These are phyloP conservation scores for Micrastur ruficollis DNA, from an alignment of 2,797 vertebrate species.

Conservation along the genomic window DNA sequence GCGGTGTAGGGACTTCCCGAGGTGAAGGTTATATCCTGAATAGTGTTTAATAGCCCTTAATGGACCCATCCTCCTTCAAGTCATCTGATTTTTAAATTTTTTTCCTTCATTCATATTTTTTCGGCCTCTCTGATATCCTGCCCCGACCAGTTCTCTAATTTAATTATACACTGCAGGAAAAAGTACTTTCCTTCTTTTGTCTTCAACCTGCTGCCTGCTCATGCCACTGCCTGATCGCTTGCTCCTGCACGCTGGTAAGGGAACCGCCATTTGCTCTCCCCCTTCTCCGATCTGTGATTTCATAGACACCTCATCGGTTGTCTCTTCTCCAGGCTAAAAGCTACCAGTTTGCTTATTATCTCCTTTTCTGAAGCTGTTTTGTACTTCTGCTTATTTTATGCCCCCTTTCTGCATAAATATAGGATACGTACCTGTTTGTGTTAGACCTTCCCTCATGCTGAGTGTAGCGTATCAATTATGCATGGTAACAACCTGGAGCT, in stretches of 20 bases:
- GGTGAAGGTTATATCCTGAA: constrained; percentile 32
- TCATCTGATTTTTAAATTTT: not conserved
- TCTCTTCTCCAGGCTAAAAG: not conserved
- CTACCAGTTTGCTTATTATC: not conserved
- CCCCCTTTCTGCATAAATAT: not conserved
- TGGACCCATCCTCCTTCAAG: not conserved
- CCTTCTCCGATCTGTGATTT: not conserved
- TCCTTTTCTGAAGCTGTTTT: not conserved
- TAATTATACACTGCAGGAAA: not conserved
- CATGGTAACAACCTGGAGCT: not conserved
- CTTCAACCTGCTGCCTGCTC: not conserved
- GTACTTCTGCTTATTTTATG: not conserved
- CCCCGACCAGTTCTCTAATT: not conserved
- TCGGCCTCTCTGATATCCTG: constrained; percentile 12
- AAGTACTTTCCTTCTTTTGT: not conserved
- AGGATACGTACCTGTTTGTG: not conserved
- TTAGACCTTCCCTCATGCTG: not conserved
- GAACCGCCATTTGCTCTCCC: not conserved
- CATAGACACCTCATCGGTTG: not conserved
- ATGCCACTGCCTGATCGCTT: not conserved
- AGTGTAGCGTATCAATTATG: not conserved
- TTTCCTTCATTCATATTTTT: not conserved
- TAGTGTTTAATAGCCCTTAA: not conserved
- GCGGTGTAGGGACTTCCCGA: not conserved
- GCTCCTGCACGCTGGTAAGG: not conserved